Conservation (phyloP, 2,797 vertebrate genomes). For the Rhinogobio ventralis region DNA sequence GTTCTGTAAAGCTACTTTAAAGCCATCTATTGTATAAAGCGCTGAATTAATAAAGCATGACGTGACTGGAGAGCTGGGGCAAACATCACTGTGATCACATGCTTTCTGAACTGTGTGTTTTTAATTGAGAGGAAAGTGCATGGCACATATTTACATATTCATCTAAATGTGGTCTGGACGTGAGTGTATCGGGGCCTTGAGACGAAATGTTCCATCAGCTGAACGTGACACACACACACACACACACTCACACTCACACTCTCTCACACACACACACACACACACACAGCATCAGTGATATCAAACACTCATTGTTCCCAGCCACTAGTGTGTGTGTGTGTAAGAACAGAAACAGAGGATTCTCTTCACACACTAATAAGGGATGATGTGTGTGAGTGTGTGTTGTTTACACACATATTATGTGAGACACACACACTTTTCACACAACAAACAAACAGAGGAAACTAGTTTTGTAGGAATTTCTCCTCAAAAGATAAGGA, state of each 20-base stretch:
- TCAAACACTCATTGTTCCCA: slow-evolving; percentile 32
- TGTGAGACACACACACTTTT: background rate
- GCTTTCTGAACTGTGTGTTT: too few relatives aligned
- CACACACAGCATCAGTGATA: slow-evolving; percentile 4
- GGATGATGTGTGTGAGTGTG: slow-evolving; percentile 16
- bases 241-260: slow-evolving; percentile 27
- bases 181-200: background rate
- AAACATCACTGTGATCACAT: too few relatives aligned
- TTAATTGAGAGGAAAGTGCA: too few relatives aligned
- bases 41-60: too few relatives aligned
- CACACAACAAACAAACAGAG: slow-evolving; percentile 1
- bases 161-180: too few relatives aligned
- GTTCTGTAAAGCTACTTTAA: too few relatives aligned
- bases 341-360: slow-evolving; percentile 16
- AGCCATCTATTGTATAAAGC: too few relatives aligned
- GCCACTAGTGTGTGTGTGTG: background rate
- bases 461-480: slow-evolving; percentile 22
- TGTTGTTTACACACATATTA: slow-evolving; percentile 4
- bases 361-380: slow-evolving; percentile 34
- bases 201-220: background rate
- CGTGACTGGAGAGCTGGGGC: too few relatives aligned
- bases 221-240: background rate
- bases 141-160: too few relatives aligned
- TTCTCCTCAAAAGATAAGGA: background rate
- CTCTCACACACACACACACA: slow-evolving; percentile 54